Base-by-base conservation (phyloP, 2,113 vertebrate genomes). In the Zosterops japonicus region DNA sequence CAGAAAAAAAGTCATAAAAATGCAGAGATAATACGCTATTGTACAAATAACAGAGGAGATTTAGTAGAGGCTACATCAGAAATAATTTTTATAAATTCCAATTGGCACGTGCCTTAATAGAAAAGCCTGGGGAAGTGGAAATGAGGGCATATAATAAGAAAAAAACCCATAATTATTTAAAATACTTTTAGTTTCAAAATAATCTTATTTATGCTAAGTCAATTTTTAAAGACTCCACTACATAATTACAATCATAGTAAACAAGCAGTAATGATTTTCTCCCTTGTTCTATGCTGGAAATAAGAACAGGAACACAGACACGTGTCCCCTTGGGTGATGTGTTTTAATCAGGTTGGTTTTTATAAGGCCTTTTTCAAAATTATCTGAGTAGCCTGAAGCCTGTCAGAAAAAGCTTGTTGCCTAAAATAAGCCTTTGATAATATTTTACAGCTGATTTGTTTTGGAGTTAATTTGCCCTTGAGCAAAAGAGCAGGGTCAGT, bases 301-400 rank as follows among this genome's bases (percentile, higher is more conserved):
- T 79, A 57, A 89, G 96, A 97, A 85, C 63, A 89, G 89, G 28
- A 70, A 77, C 46, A 63, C 63, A 95, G 80, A 90, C 70, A 78
- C 0, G 0, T 68, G 22, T 67, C 94, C 87, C 72, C 35, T 65
- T 74, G 91, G 71, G 67, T 83, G 68, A 86, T 72, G 12, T 83
- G 78, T 87, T 88, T 94, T 92, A 90, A 81, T 96, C 68, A 88
- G 83, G 47, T 14, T 93, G 53, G 6, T 52, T 94, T 97, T 95
- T 93, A 83, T 56, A 95, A 86, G 25, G 57, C 44, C 69, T 92
- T 96, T 96, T 91, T 79, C 75, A 91, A 97, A 95, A 60, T 82
- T 79, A 94, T 96, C 83, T 89, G 89, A 91, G 87, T 90, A 96
- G 61, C 61, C 90, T 87, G 90, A 95, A 91, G 75, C 4, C 21